These are phyloP conservation scores for Lophotis ruficrista DNA, from an alignment of 2,113 vertebrate species.

Conservation along the genomic window DNA sequence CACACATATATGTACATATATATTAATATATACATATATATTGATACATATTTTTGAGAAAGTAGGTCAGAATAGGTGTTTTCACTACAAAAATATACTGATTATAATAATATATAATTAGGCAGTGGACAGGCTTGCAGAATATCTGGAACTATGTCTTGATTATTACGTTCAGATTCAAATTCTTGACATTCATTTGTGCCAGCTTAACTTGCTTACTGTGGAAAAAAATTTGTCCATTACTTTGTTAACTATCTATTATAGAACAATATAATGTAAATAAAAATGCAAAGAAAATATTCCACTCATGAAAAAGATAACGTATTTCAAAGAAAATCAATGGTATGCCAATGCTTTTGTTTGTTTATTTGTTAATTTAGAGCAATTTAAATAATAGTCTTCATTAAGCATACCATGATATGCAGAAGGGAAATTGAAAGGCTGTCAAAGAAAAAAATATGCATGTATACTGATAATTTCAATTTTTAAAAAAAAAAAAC, in stretches of 20 bases:
- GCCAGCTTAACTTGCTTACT: neutral
- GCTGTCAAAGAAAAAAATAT: neutral
- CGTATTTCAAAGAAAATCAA: neutral
- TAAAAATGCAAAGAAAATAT: neutral
- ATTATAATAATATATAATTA: neutral
- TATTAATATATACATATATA: neutral
- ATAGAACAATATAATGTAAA: neutral
- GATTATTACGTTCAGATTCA: neutral
- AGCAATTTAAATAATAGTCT: neutral
- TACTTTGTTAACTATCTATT: neutral
- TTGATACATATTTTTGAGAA: neutral
- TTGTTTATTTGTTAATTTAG: neutral
- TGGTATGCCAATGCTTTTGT: neutral
- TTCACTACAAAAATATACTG: neutral
- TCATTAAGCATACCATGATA: neutral
- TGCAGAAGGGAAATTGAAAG: neutral
- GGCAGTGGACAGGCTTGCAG: neutral
- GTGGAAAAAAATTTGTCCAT: neutral
- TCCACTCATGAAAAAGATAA: rapidly evolving
- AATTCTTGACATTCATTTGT: neutral
- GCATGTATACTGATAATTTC: neutral
- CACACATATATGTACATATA: too few species aligned
- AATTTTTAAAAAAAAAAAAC: neutral
- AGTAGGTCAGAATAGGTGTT: neutral
- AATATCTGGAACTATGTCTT: neutral